A percentile compares a stretch with the other conserved stretches of the same genome.
phyloP scores from a whole-genome alignment of 2,797 vertebrate species.

The Yasuhikotakia modesta region DNA sequence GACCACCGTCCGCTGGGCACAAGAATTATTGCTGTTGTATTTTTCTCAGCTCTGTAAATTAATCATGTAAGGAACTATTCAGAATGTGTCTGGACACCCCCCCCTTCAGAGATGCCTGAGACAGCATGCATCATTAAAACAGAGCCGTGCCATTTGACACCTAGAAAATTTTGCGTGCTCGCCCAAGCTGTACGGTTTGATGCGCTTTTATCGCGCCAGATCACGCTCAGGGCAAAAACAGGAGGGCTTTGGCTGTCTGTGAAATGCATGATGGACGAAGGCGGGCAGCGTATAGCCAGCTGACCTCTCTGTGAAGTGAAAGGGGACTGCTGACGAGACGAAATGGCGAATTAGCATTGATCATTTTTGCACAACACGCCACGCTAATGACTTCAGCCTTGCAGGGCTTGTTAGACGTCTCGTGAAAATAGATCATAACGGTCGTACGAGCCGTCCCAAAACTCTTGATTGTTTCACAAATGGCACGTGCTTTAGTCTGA shows the following conservation, averaged over 20 bases:
- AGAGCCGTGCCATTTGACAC: conserved; percentile 65
- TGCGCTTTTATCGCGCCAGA: conserved; percentile 59
- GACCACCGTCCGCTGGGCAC: conserved; percentile 71
- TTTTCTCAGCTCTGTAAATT: conserved; percentile 76
- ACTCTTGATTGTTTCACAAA: conserved; percentile 47
- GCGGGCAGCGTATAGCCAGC: conserved; percentile 50
- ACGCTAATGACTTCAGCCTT: conserved; percentile 70
- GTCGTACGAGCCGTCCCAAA: conserved; percentile 59
- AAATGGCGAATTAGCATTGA: conserved; percentile 72
- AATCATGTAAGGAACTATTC: conserved; percentile 76
- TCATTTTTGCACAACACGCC: conserved; percentile 62
- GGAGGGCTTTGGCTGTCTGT: conserved; percentile 58
- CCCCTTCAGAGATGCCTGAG: conserved; percentile 65
- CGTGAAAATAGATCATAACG: conserved; percentile 61
- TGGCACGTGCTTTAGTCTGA: conserved; percentile 14
- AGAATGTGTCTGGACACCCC: conserved; percentile 72
- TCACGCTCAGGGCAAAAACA: conserved; percentile 58
- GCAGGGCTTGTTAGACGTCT: conserved; percentile 70
- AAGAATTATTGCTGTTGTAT: conserved; percentile 79
- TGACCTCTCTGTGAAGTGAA: conserved; percentile 67
- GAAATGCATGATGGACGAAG: background rate
- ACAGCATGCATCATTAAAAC: conserved; percentile 75
- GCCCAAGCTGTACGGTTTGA: conserved; percentile 54
- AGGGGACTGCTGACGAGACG: conserved; percentile 69
- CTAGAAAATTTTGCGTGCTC: conserved; percentile 57